Percentiles rank a stretch among this genome's conserved stretches.
Evolutionary conservation across 2,797 vertebrate species (phyloP).

Genomic region (Capromys pilorides): DNA sequence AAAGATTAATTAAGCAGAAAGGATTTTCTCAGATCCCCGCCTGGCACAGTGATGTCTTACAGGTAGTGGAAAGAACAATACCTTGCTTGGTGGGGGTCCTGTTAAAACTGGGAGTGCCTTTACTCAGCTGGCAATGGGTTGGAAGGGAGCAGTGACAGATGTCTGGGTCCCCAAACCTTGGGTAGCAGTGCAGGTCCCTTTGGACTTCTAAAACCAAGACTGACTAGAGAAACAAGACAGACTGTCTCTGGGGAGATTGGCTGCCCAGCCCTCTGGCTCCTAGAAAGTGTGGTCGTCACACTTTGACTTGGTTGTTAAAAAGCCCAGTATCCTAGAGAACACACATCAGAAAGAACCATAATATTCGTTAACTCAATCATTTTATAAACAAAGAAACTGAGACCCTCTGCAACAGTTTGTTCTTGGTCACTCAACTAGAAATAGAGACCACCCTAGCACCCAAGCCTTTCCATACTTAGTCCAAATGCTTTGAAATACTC

Average conservation of each 20-base stretch:
- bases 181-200: neutral
- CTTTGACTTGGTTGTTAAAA: neutral
- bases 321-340: slow-evolving; percentile 3
- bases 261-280: neutral
- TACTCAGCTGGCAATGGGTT: neutral
- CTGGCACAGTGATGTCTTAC: neutral
- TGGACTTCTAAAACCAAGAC: slow-evolving; percentile 1
- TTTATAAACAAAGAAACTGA: slow-evolving; percentile 44
- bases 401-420: neutral
- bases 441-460: neutral
- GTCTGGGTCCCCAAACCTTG: neutral
- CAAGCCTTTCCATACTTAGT: neutral
- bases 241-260: neutral
- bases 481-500: slow-evolving; percentile 52
- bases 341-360: neutral
- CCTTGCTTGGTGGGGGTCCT: neutral
- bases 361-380: slow-evolving; percentile 21
- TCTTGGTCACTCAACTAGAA: neutral
- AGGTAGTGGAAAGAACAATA: too few species aligned
- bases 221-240: neutral
- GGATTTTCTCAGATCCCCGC: neutral
- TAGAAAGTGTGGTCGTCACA: neutral
- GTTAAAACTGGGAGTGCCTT: neutral
- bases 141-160: neutral
- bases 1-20: slow-evolving; percentile 7